Percentiles rank a stretch among this genome's conserved stretches.
phyloP scores from a whole-genome alignment of 2,888 invertebrate species.

The Acrobasis consociella region DNA sequence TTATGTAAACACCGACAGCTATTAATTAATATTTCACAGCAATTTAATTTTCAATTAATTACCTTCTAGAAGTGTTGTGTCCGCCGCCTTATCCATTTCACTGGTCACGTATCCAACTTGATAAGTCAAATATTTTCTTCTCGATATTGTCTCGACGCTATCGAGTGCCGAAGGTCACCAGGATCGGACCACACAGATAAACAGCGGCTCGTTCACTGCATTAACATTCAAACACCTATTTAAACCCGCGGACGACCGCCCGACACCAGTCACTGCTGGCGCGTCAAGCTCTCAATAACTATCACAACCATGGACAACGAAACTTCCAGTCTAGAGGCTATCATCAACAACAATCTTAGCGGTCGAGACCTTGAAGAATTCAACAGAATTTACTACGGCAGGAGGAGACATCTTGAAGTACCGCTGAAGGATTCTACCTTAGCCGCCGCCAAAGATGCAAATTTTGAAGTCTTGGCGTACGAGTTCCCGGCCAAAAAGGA shows the following conservation, averaged over 20 bases:
- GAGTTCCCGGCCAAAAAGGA: constrained; percentile 74
- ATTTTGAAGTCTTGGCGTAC: constrained; percentile 78
- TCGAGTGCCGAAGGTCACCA: constrained; percentile 67
- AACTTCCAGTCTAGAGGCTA: constrained; percentile 70
- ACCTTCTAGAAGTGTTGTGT: constrained; percentile 5
- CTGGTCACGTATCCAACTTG: constrained; percentile 42
- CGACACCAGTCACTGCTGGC: constrained; percentile 35
- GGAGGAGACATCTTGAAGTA: constrained; percentile 64
- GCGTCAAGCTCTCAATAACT: constrained; percentile 33
- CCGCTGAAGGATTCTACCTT: constrained; percentile 73
- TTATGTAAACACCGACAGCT: not conserved
- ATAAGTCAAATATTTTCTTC: constrained; percentile 65
- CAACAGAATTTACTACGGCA: constrained; percentile 73
- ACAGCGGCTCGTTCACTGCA: constrained; percentile 47
- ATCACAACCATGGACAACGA: constrained; percentile 64
- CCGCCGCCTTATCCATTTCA: constrained; percentile 28
- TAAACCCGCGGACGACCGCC: constrained; percentile 54
- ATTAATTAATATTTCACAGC: not conserved
- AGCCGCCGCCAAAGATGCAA: constrained; percentile 79
- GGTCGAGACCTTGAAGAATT: constrained; percentile 73
- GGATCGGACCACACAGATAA: constrained; percentile 59
- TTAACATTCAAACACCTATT: constrained; percentile 53
- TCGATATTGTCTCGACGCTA: constrained; percentile 54
- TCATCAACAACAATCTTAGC: constrained; percentile 68
- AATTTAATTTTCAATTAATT: not conserved